phyloP scores from a whole-genome alignment of 2,888 invertebrate species.

The Metallyticus violacea region DNA sequence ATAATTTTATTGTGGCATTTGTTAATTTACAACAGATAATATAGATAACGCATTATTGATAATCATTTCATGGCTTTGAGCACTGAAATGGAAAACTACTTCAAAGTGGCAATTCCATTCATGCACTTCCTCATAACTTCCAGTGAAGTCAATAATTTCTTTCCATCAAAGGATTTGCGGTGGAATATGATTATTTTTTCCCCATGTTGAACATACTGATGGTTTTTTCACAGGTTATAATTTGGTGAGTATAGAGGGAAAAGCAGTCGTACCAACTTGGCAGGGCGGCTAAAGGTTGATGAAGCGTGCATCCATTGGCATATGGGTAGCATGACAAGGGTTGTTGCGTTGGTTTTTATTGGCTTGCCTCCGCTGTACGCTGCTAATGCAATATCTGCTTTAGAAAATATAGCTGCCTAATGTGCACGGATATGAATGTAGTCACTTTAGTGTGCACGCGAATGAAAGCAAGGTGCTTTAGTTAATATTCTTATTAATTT shows the following conservation, averaged over 20 bases:
- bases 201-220: not conserved
- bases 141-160: constrained; percentile 1
- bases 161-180: not conserved
- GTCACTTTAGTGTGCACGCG: no score
- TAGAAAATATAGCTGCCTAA: no score
- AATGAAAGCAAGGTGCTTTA: no score
- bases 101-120: not conserved
- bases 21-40: not conserved
- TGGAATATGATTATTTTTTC: not conserved
- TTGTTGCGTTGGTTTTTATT: not conserved
- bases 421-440: no score
- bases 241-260: not conserved
- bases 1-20: not conserved
- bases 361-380: not conserved
- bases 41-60: not conserved
- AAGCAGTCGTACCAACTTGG: not conserved
- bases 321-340: not conserved
- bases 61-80: not conserved
- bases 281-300: not conserved
- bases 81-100: not conserved
- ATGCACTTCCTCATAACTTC: not conserved
- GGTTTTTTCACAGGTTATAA: not conserved
- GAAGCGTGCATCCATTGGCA: not conserved
- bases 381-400: no score
- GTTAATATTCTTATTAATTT: no score